Evolutionary conservation across 2,888 invertebrate species (phyloP), one percentile per base, ranked within the genome.

Genomic region (Ptilodon capucinus): DNA sequence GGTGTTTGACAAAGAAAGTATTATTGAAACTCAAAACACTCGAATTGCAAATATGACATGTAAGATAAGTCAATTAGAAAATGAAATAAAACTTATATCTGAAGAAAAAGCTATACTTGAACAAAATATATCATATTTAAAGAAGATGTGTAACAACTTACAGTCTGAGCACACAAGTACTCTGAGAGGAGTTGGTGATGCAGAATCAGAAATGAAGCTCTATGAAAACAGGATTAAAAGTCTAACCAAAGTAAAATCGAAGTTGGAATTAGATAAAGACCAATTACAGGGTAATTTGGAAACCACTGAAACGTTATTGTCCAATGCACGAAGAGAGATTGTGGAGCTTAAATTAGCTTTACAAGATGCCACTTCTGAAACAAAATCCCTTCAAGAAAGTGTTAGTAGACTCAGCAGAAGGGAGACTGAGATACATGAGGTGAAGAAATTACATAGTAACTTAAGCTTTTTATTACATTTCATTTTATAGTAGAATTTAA

Each of bases 311-410:
- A 92, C 91, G n/a, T 92, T 70, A 91, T 92, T 84, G 70, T 95
- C 71, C 93, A 96, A 81, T 92, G 92, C 76, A 92, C 95, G 85
- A 93, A 95, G 74, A 92, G 95, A 67, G 91, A 92, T 77, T n/a
- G 93, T 94, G 19, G 92, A 93, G 50, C 84, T 93, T 28, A 93
- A 93, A 67, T 67, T 94, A 34, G 84, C 91, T 11, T 91, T 94
- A 71, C 93, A 94, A 68, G 94, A 95, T 80, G 86, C 95, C 23
- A 92, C 93, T 56, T 85, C 90, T 43, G 94, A 95, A 79, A 91
- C 94, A 18, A 82, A 89, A 51, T 86, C 89, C 41, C 76, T 94
- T 52, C 93, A 93, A 64, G 85, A 91, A 32, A 92, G 91, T 69
- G 81, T 93, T 9, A 76, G 64, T 54, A 79, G 76, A 60, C 64